Evolutionary conservation across 2,113 vertebrate genomes (phyloP), one percentile per base, ranked within the genome.

Genomic region (Lipotes vexillifer): DNA sequence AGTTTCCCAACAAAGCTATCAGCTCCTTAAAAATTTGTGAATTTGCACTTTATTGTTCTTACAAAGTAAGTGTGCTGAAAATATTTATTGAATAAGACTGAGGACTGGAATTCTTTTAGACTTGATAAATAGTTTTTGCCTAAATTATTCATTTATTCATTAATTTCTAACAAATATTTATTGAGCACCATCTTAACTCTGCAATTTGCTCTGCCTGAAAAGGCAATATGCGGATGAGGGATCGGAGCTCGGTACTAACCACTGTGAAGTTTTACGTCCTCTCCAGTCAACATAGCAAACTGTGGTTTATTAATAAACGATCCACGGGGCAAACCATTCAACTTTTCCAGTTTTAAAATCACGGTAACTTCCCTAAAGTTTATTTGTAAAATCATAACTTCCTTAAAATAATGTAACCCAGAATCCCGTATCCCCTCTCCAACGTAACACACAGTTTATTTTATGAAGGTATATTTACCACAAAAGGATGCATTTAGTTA

Each of bases 81-180:
- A 81, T 27, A 68, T 52, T 1, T 44, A 55, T 18, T 82, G 41
- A 93, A 21, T 33, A 84, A 92, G 38, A 90, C n/a, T 90, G 11
- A 90, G 10, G 49, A 88, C 31, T 0, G 3, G 65, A 49, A 29
- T 25, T n/a, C 41, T 49, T 78, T 80, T 15, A 49, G 29, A 9
- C 14, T 72, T 90, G 61, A 86, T 46, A 52, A 59, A 91, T 83
- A 57, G 55, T 83, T 96, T 78, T 90, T 85, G 55, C 41, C 69
- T 95, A 82, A 82, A 78, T 94, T 83, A 90, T 94, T 75, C 61
- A 96, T 81, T 93, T 80, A 93, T 94, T 95, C 81, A 93, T 96
- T 92, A 69, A 86, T 83, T 93, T 88, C 77, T 66, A 89, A 86
- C 29, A 95, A 82, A 97, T 81, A 95, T 82, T 87, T 97, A 95